Evolutionary conservation across 2,888 invertebrate species (phyloP).

Genomic region (Drosophila mercatorum): DNA sequence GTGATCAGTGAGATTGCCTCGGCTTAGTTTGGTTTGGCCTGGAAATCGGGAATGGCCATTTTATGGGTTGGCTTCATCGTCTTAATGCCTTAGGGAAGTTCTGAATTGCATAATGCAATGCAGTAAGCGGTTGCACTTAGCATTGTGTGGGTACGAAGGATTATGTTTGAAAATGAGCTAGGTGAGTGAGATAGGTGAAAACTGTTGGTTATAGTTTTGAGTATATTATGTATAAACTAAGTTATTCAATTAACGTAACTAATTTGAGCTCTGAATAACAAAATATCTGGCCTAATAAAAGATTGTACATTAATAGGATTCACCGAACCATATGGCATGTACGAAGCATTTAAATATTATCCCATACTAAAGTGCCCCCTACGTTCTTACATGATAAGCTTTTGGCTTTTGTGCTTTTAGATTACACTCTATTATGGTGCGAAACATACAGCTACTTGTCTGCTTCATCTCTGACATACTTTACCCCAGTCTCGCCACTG

Average conservation of each 20-base stretch:
- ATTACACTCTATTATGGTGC: conserved; percentile 21
- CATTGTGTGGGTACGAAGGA: neutral
- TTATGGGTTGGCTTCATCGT: conserved; percentile 22
- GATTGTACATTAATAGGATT: neutral
- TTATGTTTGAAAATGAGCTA: neutral
- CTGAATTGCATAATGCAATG: conserved; percentile 29
- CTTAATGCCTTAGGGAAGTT: conserved; percentile 21
- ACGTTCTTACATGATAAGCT: conserved; percentile 41
- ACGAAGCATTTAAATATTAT: conserved; percentile 20
- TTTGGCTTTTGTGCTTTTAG: conserved; percentile 41
- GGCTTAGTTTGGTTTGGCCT: conserved; percentile 11
- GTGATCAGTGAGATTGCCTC: conserved; percentile 26
- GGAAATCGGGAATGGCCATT: conserved; percentile 22
- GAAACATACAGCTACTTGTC: conserved; percentile 31
- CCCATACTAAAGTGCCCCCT: conserved; percentile 19
- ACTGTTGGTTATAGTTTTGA: too few relatives aligned
- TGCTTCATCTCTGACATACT: conserved; percentile 36
- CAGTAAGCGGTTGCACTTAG: neutral
- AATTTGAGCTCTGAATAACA: neutral
- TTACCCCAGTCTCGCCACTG: conserved; percentile 19
- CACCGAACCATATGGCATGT: neutral
- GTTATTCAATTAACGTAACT: neutral
- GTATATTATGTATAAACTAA: neutral
- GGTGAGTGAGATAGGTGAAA: conserved; percentile 7
- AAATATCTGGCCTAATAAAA: too few relatives aligned